Base-by-base conservation (phyloP, 2,113 vertebrate genomes). In the Pteruthius melanotis region DNA sequence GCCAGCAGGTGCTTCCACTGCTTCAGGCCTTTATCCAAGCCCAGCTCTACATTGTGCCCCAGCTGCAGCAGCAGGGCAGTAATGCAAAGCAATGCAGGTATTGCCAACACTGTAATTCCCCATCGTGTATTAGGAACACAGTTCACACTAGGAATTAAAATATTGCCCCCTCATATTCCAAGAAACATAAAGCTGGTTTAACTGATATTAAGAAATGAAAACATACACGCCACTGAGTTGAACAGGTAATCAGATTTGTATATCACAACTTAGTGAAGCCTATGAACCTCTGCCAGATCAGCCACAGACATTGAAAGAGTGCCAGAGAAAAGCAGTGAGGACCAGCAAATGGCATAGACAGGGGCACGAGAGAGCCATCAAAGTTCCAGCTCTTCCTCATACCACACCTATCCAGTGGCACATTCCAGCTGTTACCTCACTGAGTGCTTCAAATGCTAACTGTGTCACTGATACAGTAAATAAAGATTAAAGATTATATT, bases 1-100 rank as follows among this genome's bases (percentile, higher is more conserved):
- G 85, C 33, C 57, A 88, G 91, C 79, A 94, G 82, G 75, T 88
- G 71, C 22, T 90, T 85, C 86, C 53, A 40, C 17, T 52, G 18
- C 65, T 69, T 53, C 63, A 57, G 31, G 50, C 27, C 79, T 60
- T 69, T 68, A 31, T 26, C 63, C 39, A 69, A 95, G 66, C 49
- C 40, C 89, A 82, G 70, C 27, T 26, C 19, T 75, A 50, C 47
- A 5, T 1, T 27, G 47, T 33, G 24, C 11, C n/a, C 37, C 72
- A 81, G 47, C 39, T 31, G 64, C 74, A 88, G 70, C 57, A 59
- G 59, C 9, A 59, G 13, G 39, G 39, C 54, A 92, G 39, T 13
- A 37, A 78, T 6, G 16, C 15, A 68, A 45, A 90, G 35, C 66
- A 71, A 7, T 5, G 21, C 44, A 88, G 52, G 40, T n/a, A 90